Evolutionary conservation across 1,140 invertebrate species (phyloP).

Genomic region (Vanessa tameamea): DNA sequence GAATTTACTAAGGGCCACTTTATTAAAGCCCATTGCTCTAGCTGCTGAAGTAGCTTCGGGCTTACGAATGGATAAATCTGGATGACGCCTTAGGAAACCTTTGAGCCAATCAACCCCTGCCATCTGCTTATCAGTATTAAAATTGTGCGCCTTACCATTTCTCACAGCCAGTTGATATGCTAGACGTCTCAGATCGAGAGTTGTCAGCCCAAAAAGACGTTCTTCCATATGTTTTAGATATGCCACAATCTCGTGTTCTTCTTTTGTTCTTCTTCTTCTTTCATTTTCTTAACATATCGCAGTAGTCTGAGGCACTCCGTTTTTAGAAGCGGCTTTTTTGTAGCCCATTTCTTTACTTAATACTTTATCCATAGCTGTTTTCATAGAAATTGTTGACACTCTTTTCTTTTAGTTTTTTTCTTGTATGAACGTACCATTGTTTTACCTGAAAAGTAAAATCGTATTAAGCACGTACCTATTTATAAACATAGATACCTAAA

Average conservation of each 20-base stretch:
- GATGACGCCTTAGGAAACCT: slow-evolving; percentile 45
- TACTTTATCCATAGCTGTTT: slow-evolving; percentile 39
- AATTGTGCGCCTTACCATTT: slow-evolving; percentile 52
- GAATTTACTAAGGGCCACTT: slow-evolving; percentile 40
- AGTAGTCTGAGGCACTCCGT: slow-evolving; percentile 49
- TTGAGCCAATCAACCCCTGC: slow-evolving; percentile 51
- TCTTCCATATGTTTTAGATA: slow-evolving; percentile 48
- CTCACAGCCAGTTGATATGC: slow-evolving; percentile 46
- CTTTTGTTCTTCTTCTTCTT: slow-evolving; percentile 27
- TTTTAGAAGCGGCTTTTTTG: slow-evolving; percentile 41
- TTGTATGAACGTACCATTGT: background rate
- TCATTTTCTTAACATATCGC: slow-evolving; percentile 46
- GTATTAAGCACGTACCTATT: no score
- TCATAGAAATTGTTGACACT: background rate
- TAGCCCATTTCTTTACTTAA: slow-evolving; percentile 40
- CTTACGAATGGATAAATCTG: slow-evolving; percentile 24
- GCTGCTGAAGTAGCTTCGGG: slow-evolving; percentile 46
- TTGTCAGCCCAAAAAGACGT: slow-evolving; percentile 43
- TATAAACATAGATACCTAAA: no score
- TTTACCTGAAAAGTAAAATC: background rate
- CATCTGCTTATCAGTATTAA: slow-evolving; percentile 25
- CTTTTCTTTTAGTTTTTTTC: background rate
- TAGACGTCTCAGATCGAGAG: slow-evolving; percentile 30
- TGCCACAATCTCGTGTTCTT: slow-evolving; percentile 42
- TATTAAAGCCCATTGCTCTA: slow-evolving; percentile 54